These are phyloP conservation scores for Cydia strobilella DNA, from an alignment of 1,140 invertebrate genomes.

Conservation along the genomic window DNA sequence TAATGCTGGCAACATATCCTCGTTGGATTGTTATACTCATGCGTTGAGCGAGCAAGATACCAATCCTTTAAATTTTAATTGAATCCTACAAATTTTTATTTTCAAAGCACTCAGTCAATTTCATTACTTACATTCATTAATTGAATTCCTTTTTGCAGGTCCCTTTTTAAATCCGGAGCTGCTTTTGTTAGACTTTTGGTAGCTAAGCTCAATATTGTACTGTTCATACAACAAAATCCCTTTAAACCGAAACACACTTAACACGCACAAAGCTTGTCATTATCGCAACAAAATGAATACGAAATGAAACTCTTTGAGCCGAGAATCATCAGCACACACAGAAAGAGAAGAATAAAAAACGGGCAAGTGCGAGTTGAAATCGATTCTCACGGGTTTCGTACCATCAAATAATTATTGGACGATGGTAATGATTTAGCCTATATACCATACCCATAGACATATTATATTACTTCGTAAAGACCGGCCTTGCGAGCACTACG, in stretches of 20 bases:
- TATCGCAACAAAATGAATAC: conserved; percentile 8
- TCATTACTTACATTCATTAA: neutral
- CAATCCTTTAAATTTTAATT: too few species aligned
- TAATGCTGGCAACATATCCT: too few species aligned
- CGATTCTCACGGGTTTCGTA: too few species aligned
- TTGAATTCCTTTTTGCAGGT: neutral
- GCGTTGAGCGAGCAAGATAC: too few species aligned
- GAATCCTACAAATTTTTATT: too few species aligned
- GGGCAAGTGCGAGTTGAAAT: too few species aligned
- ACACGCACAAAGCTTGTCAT: neutral
- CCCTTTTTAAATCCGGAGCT: neutral
- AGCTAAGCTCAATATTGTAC: conserved; percentile 3
- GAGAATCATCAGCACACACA: neutral
- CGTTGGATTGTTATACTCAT: too few species aligned
- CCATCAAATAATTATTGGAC: too few species aligned
- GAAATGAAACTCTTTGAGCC: conserved; percentile 15
- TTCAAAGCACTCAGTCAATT: neutral
- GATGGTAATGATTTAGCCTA: too few species aligned
- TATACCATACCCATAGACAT: too few species aligned
- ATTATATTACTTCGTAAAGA: too few species aligned
- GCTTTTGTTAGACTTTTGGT: neutral
- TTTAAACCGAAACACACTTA: neutral
- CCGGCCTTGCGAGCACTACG: too few species aligned
- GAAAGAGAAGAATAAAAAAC: neutral
- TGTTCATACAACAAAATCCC: neutral